Evolutionary conservation across 2,797 vertebrate genomes (phyloP), one percentile per base, ranked within the genome.

Genomic region (Poecilia picta): DNA sequence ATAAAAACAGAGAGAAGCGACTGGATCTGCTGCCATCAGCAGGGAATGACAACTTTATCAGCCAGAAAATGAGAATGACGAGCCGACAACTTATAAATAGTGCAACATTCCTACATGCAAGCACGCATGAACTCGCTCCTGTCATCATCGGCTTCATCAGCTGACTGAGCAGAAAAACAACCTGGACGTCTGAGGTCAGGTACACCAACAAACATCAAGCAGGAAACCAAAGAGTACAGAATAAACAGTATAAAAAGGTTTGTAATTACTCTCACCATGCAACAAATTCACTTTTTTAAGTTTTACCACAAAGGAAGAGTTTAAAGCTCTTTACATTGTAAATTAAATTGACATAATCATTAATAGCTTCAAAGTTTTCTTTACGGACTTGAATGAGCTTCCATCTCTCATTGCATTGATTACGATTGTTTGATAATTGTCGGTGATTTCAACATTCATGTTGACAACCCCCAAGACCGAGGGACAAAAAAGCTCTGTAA

Each of bases 91-190:
- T 62, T 62, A 72, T 62, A 33, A 72, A 15, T 57, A 11, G 25
- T 1, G 12, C 73, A 79, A 53, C 57, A 46, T 5, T 0, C 23
- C 45, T n/a, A 64, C 15, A 66, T 43, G 13, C 55, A 10, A 6
- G 39, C 31, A 28, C 2, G 16, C 53, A 70, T 80, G 83, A 82
- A 83, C 72, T 80, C 68, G 43, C 25, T 57, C 47, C 11, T 0
- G 49, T 72, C 70, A 66, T 82, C 75, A 68, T 83, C 88, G 77
- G 49, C 73, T 85, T 81, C 5, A 41, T 36, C 53, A 66, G 80
- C 74, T 85, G 88, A 81, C 78, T 18, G 18, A 1, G 80, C 39
- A 70, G 78, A 79, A 83, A 81, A 64, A 28, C 62, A 80, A 49
- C 0, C 25, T 46, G 45, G 31, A 49, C 2, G 20, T 59, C 28